Evolutionary conservation across 1,140 invertebrate genomes (phyloP), one percentile per base, ranked within the genome.

Genomic region (Hylaeus volcanicus): DNA sequence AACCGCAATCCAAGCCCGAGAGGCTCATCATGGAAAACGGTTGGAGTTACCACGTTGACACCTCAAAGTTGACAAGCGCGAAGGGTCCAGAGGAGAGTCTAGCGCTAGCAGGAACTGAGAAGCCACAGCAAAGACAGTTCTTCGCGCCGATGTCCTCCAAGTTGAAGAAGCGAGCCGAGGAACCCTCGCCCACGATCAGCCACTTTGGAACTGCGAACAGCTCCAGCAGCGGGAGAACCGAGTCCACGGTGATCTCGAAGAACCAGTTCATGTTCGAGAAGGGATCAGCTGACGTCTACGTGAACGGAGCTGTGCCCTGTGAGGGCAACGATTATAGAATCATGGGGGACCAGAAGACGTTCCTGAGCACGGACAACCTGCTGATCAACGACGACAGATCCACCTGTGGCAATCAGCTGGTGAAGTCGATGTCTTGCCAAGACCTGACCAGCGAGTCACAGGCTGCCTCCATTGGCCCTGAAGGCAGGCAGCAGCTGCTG

Each of bases 81-180:
- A 68, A 43, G 4, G 26, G 70, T 37, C 64, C 12, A 3, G 84
- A 75, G 3, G 72, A 77, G n/a, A 37, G 37, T 5, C 2, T 51
- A 2, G 11, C 26, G 45, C 48, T 53, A 1, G 15, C 39, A 1
- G 63, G 14, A 43, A 1, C 43, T 0, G 86, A 84, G 15, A 90
- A 87, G 37, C 26, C 26, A 26, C 26, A 26, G 26, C 90, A 91
- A 0, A 93, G 90, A 66, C 93, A 94, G 48, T 94, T 94, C 69
- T 94, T 94, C 70, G 90, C 94, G 0, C 93, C 93, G 1, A 83
- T 94, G 41, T 37, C 82, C 1, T 63, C 70, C 2, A 92, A 86
- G 41, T 12, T 84, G 15, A 88, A 63, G 14, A 86, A 58, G 9
- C 81, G 68, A 9, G 45, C 58, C 0, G 84, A 79, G 9, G 84